Base-by-base conservation (phyloP, 2,113 vertebrate species). In the Peromyscus leucopus region DNA sequence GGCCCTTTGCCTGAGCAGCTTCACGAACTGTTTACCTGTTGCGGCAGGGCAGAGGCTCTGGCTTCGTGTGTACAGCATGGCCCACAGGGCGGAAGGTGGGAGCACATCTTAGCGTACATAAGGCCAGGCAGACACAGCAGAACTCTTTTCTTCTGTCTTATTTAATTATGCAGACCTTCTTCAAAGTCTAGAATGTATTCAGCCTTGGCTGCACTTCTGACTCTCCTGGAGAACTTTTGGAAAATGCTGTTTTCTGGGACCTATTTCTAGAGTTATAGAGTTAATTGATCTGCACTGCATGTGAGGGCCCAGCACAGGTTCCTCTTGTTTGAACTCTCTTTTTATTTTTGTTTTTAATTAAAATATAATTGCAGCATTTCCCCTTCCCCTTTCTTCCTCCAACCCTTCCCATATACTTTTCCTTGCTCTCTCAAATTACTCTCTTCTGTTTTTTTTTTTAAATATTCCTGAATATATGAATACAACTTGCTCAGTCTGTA, bases 51-150 rank as follows among this genome's bases (percentile, higher is more conserved):
- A 91, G 92, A 76, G n/a, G 76, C 51, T 10, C 16, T 2, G 3
- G 9, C 11, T 57, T 7, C 22, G 21, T 21, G 15, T 7, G 22
- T 11, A 7, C 1, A 36, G 72, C 26, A 0, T 22, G 33, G n/a
- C 72, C 19, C 6, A 55, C 71, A 59, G 36, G 8, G 2, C 3
- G 59, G 90, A 3, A 12, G 31, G n/a, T 21, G 8, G 51, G 11
- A 42, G 42, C 5, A 26, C 17, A 28, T n/a, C 22, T 57, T n/a
- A 48, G 86, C 9, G 9, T 15, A 9, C 4, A 0, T 13, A 42
- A 93, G 39, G 24, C 36, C 17, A 24, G 39, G 48, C 8, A 69
- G 10, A 75, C 1, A 5, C 10, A 10, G n/a, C 26, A 78, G 36
- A 76, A 76, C 15, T 28, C 12, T 71, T 89, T 86, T 55, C 55